A percentile compares a stretch with the other conserved stretches of the same genome.
Evolutionary conservation across 2,113 vertebrate genomes (phyloP).

Genomic region (Meles meles): DNA sequence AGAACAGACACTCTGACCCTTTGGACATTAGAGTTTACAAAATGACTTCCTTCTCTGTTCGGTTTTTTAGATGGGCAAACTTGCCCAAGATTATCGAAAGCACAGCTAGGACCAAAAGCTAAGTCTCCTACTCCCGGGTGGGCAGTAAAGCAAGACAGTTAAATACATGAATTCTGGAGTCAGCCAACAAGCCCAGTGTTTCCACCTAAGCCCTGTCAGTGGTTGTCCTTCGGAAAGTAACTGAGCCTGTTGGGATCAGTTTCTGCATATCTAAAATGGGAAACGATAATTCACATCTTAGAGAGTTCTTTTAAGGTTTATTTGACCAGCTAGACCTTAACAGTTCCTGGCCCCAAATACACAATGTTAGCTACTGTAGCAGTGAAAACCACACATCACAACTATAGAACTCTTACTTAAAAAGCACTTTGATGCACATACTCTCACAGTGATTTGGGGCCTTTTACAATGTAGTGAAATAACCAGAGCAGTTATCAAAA

Average conservation of each 20-base stretch:
- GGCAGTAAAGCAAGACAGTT: not conserved
- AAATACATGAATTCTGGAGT: not conserved
- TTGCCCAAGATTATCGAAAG: not conserved
- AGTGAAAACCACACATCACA: not conserved
- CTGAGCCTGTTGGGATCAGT: not conserved
- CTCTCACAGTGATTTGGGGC: not conserved
- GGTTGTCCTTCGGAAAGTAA: not conserved
- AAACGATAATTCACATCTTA: not conserved
- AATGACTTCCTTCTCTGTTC: not conserved
- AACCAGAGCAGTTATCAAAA: not conserved
- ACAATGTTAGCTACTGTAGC: not conserved
- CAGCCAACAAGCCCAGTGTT: not conserved
- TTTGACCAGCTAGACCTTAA: not conserved
- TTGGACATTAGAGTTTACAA: not conserved
- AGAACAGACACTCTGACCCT: not conserved
- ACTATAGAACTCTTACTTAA: not conserved
- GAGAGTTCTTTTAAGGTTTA: not conserved
- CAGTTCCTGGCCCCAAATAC: not conserved
- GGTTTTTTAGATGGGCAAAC: not conserved
- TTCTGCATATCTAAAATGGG: not conserved
- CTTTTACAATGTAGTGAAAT: not conserved
- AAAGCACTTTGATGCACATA: not conserved
- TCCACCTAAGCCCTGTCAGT: not conserved
- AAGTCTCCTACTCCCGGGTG: not conserved
- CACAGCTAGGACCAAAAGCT: not conserved